A percentile compares a stretch with the other conserved stretches of the same genome.
Evolutionary conservation across 2,797 vertebrate genomes (phyloP).

Genomic region (Platalea minor): DNA sequence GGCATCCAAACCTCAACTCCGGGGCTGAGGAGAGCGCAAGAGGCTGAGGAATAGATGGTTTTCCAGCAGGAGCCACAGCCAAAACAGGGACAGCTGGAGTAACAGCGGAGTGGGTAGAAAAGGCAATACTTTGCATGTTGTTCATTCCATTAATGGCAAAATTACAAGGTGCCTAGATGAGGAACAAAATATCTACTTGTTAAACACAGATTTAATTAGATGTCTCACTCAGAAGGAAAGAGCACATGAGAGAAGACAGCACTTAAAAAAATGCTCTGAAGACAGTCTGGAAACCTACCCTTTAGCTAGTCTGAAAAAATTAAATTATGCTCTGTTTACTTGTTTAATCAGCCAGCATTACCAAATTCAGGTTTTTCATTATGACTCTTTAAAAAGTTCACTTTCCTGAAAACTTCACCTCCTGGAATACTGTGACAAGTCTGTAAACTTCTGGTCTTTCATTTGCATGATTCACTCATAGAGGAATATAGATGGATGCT

Average conservation of each 20-base stretch:
- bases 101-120: background rate
- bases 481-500: background rate
- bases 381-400: background rate
- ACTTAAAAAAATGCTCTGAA: background rate
- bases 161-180: background rate
- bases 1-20: background rate
- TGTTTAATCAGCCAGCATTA: background rate
- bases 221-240: background rate
- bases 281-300: background rate
- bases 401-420: background rate
- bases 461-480: background rate
- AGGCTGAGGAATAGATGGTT: background rate
- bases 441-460: background rate
- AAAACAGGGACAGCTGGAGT: background rate
- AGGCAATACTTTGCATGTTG: background rate
- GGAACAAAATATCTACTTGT: background rate
- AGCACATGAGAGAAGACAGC: background rate
- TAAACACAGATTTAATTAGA: constrained; percentile 3
- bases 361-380: background rate
- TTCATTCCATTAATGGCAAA: background rate
- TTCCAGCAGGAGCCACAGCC: background rate
- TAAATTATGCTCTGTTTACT: background rate
- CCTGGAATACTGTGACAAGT: background rate
- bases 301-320: background rate
- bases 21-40: background rate